Evolutionary conservation across 2,797 vertebrate genomes (phyloP).

Genomic region (Sphaeramia orbicularis): DNA sequence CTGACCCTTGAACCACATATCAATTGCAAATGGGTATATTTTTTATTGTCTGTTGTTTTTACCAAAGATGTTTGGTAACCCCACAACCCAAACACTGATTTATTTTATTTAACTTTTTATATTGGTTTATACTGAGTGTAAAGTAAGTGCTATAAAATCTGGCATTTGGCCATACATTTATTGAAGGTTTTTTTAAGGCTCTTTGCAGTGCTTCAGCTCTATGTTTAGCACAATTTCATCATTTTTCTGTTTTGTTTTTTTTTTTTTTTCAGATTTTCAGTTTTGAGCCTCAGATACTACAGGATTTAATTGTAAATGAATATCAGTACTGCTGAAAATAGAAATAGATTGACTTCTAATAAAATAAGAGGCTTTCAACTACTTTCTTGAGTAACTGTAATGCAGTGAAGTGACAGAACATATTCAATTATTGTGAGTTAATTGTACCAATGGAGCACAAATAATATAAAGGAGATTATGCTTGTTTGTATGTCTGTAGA

Average conservation of each 20-base stretch:
- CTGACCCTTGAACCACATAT: neutral
- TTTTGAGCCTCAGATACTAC: neutral
- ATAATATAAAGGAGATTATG: too few relatives aligned
- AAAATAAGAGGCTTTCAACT: neutral
- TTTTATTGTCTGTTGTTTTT: neutral
- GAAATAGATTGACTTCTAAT: neutral
- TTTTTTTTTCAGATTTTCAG: neutral
- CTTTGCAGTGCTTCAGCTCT: neutral
- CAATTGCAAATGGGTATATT: neutral
- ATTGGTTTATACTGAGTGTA: too few relatives aligned
- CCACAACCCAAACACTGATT: too few relatives aligned
- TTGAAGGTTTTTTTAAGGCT: neutral
- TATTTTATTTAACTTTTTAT: too few relatives aligned
- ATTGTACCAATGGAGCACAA: too few relatives aligned
- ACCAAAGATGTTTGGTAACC: neutral
- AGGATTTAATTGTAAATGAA: neutral
- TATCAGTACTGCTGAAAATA: slow-evolving; percentile 6
- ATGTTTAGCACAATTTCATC: neutral
- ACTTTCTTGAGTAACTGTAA: neutral
- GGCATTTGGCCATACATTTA: neutral
- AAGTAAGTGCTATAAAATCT: neutral
- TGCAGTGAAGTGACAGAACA: neutral
- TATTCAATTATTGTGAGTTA: neutral
- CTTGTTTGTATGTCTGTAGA: too few relatives aligned
- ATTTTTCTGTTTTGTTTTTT: neutral